A percentile compares a stretch with the other conserved stretches of the same genome.
These are phyloP conservation scores for Allygus modestus DNA, from an alignment of 2,888 invertebrate genomes.

Conservation along the genomic window DNA sequence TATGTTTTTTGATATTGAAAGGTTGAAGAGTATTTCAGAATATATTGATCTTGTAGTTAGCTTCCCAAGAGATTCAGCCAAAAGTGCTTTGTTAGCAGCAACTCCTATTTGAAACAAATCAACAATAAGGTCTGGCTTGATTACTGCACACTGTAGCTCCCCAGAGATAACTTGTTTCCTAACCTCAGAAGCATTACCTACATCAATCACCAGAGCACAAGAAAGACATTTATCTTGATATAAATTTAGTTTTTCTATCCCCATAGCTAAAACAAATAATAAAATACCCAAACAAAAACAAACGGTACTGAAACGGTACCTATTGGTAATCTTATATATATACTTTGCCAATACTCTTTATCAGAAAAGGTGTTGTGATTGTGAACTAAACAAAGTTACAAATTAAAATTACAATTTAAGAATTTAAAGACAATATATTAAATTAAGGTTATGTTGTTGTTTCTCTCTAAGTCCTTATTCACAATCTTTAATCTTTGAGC, in stretches of 20 bases:
- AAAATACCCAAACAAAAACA: too few relatives aligned
- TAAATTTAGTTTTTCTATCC: slow-evolving; percentile 14
- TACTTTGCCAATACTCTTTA: too few relatives aligned
- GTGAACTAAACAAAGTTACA: too few relatives aligned
- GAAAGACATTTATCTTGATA: neutral
- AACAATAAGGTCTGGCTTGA: slow-evolving; percentile 80
- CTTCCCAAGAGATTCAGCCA: slow-evolving; percentile 75
- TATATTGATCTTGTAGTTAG: slow-evolving; percentile 81
- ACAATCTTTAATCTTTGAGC: too few relatives aligned
- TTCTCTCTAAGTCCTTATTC: too few relatives aligned
- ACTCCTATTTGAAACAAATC: slow-evolving; percentile 81
- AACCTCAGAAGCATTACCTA: slow-evolving; percentile 79
- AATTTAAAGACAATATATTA: too few relatives aligned
- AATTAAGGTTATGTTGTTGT: too few relatives aligned
- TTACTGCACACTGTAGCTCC: slow-evolving; percentile 79
- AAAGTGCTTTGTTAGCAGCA: slow-evolving; percentile 82
- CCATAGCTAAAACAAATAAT: neutral
- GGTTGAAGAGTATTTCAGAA: slow-evolving; percentile 83
- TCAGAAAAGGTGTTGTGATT: too few relatives aligned
- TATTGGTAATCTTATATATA: too few relatives aligned
- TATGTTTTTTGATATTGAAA: slow-evolving; percentile 84
- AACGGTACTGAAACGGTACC: too few relatives aligned
- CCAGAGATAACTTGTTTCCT: slow-evolving; percentile 78
- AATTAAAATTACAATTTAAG: too few relatives aligned
- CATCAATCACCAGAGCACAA: slow-evolving; percentile 74